Conservation (phyloP, 2,888 invertebrate species). For the Patella ulyssiponensis region DNA sequence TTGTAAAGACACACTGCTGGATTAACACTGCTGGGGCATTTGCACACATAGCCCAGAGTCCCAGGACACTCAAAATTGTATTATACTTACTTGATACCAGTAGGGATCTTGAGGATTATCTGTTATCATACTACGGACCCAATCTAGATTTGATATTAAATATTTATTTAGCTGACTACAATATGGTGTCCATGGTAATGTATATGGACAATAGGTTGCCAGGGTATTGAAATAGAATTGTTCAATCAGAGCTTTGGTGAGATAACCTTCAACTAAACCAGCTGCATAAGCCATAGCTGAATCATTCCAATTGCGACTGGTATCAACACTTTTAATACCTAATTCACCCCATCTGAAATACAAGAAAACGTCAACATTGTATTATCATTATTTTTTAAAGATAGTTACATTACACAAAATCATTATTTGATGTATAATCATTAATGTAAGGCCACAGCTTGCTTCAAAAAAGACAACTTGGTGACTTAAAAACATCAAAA, state of each 20-base stretch:
- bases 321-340: slow-evolving; percentile 76
- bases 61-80: no score
- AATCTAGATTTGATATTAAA: slow-evolving; percentile 78
- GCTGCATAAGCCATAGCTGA: slow-evolving; percentile 88
- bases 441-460: no score
- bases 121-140: slow-evolving; percentile 77
- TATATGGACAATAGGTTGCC: slow-evolving; percentile 75
- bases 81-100: slow-evolving; percentile 85
- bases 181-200: slow-evolving; percentile 70
- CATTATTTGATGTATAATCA: no score
- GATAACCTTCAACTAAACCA: slow-evolving; percentile 85
- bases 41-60: no score
- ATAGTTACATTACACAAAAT: no score
- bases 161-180: slow-evolving; percentile 80
- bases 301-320: slow-evolving; percentile 81
- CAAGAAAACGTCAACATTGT: no score
- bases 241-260: slow-evolving; percentile 82
- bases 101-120: slow-evolving; percentile 77
- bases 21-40: no score
- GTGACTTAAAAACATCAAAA: no score
- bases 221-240: slow-evolving; percentile 84
- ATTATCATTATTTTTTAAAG: no score
- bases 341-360: neutral
- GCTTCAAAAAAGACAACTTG: no score
- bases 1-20: no score